These are phyloP conservation scores for Helleia helle DNA, from an alignment of 2,888 invertebrate species.

Conservation along the genomic window DNA sequence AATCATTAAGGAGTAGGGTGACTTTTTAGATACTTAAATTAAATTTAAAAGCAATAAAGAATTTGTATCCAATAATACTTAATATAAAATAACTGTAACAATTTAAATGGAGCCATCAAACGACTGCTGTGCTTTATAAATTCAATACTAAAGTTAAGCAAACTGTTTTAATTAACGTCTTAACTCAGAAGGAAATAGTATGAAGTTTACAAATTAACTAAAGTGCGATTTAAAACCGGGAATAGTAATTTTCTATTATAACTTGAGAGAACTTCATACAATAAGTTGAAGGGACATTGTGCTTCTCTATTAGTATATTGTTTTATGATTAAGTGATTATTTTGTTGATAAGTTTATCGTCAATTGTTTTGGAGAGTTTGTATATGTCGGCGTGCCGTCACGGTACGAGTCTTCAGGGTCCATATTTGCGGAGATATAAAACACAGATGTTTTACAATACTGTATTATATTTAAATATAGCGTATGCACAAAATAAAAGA, in stretches of 20 bases:
- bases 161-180: conserved; percentile 71
- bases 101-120: conserved; percentile 66
- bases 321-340: too few species aligned
- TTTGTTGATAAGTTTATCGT: too few species aligned
- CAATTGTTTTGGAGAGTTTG: too few species aligned
- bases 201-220: conserved; percentile 68
- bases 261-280: background rate
- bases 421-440: too few species aligned
- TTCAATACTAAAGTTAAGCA: conserved; percentile 65
- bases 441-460: too few species aligned
- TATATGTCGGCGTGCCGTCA: too few species aligned
- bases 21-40: too few species aligned
- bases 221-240: conserved; percentile 39
- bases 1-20: too few species aligned
- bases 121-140: conserved; percentile 67
- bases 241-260: conserved; percentile 13
- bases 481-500: too few species aligned
- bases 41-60: too few species aligned
- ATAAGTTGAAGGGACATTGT: background rate
- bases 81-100: conserved; percentile 53
- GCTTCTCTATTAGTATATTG: background rate
- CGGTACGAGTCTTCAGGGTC: too few species aligned
- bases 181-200: conserved; percentile 55
- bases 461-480: too few species aligned
- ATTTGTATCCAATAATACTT: conserved; percentile 46